Evolutionary conservation across 2,888 invertebrate genomes (phyloP), one percentile per base, ranked within the genome.

Genomic region (Malachius bipustulatus): DNA sequence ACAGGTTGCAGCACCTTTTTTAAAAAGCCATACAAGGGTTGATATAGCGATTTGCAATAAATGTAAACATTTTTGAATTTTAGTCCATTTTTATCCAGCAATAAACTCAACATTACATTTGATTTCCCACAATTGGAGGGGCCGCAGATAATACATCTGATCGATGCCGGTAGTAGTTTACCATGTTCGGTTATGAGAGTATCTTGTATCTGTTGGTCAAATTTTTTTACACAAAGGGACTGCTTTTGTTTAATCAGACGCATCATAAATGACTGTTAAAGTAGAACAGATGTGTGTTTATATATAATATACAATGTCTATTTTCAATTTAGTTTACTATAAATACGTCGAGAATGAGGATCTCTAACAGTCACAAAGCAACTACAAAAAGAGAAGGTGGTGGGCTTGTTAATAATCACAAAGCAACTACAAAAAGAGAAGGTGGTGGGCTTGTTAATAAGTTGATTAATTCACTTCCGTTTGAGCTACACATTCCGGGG

Each of bases 121-220:
- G 56, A 56, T 47, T 61, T 60, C 2, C 60, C 58, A 40, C 51
- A 56, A 35, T 51, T 54, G n/a, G 52, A 54, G 26, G 56, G 54
- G 8, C 58, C 57, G 4, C 49, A 43, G 37, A 60, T 48, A 10
- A 59, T 30, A 30, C 34, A 39, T 13, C 52, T 36, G 16, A 51
- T 44, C 26, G 37, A 47, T 34, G 43, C 43, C 1, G 57, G 54
- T 30, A 56, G 40, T 35, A 56, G 37, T 9, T 39, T 30, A 13
- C 52, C 45, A 42, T 57, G 54, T 39, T 40, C 43, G n/a, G n/a
- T n/a, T n/a, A n/a, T n/a, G n/a, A n/a, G n/a, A n/a, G n/a, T n/a
- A n/a, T n/a, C n/a, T n/a, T n/a, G n/a, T n/a, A n/a, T n/a, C n/a
- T n/a, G n/a, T n/a, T n/a, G n/a, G n/a, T n/a, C n/a, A n/a, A n/a